These are phyloP conservation scores for Zaprionus lineosus DNA, from an alignment of 2,888 invertebrate species.

Conservation along the genomic window DNA sequence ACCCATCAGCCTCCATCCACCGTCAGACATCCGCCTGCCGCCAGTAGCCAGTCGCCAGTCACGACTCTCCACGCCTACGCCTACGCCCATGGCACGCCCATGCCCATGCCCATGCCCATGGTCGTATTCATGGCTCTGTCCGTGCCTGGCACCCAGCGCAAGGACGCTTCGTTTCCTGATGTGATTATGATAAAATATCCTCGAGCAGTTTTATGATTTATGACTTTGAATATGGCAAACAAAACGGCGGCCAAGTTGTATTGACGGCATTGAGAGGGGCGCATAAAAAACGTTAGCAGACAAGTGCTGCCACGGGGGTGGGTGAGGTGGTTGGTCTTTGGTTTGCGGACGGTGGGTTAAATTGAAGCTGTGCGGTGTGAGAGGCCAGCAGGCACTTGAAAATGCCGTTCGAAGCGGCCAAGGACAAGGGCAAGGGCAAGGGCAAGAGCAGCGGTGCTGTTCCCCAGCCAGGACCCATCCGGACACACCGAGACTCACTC, in stretches of 20 bases:
- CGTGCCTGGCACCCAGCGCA: slow-evolving; percentile 2
- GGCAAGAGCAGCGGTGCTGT: too few relatives aligned
- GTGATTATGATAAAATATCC: slow-evolving; percentile 79
- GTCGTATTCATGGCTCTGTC: too few relatives aligned
- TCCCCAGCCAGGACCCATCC: too few relatives aligned
- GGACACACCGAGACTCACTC: too few relatives aligned
- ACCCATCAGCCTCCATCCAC: too few relatives aligned
- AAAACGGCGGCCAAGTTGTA: slow-evolving; percentile 60
- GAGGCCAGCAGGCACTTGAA: slow-evolving; percentile 18
- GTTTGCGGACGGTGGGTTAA: too few relatives aligned
- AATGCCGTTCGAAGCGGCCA: slow-evolving; percentile 17
- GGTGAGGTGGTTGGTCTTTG: neutral
- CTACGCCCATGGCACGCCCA: too few relatives aligned
- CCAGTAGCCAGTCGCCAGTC: too few relatives aligned
- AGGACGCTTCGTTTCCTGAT: slow-evolving; percentile 67
- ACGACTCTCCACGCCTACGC: too few relatives aligned
- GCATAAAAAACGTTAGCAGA: slow-evolving; percentile 31
- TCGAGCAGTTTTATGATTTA: slow-evolving; percentile 78
- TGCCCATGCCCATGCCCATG: too few relatives aligned
- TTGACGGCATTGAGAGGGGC: slow-evolving; percentile 32
- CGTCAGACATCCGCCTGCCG: too few relatives aligned
- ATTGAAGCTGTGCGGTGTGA: too few relatives aligned
- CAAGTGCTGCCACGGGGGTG: neutral
- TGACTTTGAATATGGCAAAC: slow-evolving; percentile 77
- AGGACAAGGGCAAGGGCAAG: neutral